A percentile compares a stretch with the other conserved stretches of the same genome.
phyloP scores from a whole-genome alignment of 2,113 vertebrate species.

The Raphicerus campestris region DNA sequence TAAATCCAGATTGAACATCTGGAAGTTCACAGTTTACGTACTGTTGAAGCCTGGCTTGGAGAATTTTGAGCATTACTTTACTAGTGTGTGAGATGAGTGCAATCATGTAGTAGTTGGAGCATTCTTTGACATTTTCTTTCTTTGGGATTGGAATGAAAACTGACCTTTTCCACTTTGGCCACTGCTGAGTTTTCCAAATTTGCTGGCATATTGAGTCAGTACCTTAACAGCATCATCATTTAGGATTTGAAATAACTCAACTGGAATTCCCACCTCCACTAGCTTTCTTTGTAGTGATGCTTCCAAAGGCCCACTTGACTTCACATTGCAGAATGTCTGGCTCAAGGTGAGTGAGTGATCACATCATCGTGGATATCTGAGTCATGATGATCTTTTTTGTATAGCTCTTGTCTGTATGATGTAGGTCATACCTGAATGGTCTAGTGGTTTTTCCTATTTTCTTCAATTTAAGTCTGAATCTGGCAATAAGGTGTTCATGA shows the following conservation, averaged over 20 bases:
- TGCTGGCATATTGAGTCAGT: neutral
- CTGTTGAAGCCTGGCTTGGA: neutral
- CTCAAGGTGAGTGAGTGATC: neutral
- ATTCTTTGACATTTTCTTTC: neutral
- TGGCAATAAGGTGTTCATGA: neutral
- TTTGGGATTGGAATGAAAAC: neutral
- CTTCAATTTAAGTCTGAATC: neutral
- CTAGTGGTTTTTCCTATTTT: neutral
- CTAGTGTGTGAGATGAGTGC: neutral
- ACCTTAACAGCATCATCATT: neutral
- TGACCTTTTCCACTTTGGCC: neutral
- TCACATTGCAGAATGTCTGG: neutral
- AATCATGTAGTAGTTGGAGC: neutral
- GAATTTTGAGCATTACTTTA: neutral
- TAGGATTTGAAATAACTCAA: neutral
- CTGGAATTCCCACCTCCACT: neutral
- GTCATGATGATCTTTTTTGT: neutral
- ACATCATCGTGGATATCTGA: neutral
- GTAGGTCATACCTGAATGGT: neutral
- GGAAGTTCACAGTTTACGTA: neutral
- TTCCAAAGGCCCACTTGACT: neutral
- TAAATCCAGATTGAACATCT: neutral
- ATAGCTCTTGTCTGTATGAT: neutral
- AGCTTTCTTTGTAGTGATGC: neutral
- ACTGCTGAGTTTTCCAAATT: neutral